These are phyloP conservation scores for Iguana delicatissima DNA, from an alignment of 2,797 vertebrate species.

Conservation along the genomic window DNA sequence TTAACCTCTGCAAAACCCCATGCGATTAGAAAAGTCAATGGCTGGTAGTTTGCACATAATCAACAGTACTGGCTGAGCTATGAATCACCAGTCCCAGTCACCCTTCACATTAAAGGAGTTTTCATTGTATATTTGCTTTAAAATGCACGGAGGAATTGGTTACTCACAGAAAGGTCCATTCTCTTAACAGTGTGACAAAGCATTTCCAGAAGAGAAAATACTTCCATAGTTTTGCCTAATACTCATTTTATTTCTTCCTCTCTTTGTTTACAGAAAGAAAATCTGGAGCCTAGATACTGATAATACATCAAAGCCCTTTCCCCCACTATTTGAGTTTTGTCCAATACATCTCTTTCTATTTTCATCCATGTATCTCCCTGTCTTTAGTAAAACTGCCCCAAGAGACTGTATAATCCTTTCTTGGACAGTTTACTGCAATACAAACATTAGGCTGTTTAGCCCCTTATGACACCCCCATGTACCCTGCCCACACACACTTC, in stretches of 20 bases:
- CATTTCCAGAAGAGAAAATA: constrained; percentile 10
- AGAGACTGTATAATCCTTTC: background rate
- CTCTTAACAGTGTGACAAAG: background rate
- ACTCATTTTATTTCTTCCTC: constrained; percentile 11
- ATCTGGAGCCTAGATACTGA: background rate
- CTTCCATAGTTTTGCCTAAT: constrained; percentile 10
- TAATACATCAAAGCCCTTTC: background rate
- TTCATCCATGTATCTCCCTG: background rate
- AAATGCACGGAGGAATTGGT: background rate
- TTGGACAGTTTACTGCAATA: background rate
- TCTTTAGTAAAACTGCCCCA: background rate
- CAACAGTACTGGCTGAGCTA: background rate
- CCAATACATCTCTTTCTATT: background rate
- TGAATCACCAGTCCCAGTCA: background rate
- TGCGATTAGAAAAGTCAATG: background rate
- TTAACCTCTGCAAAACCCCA: background rate
- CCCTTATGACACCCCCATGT: background rate
- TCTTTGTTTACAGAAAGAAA: background rate
- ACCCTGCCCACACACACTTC: background rate
- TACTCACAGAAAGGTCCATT: background rate
- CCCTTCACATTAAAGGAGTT: background rate
- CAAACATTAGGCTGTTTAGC: background rate
- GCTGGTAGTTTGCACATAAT: background rate
- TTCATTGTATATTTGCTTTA: background rate
- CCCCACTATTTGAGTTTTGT: background rate